Conservation (phyloP, 2,888 invertebrate genomes). For the Thelaira solivaga region DNA sequence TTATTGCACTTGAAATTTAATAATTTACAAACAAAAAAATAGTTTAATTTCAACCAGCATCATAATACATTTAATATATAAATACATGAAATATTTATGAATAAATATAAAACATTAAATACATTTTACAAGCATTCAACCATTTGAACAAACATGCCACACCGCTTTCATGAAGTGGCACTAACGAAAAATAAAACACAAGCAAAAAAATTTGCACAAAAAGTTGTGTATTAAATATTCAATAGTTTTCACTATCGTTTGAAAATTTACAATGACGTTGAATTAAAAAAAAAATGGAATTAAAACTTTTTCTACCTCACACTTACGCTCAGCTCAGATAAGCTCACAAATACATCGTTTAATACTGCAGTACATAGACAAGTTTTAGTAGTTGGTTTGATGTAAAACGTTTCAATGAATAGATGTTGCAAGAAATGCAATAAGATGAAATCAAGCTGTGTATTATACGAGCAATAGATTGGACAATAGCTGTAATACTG, state of each 20-base stretch:
- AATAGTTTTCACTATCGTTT: slow-evolving; percentile 63
- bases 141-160: slow-evolving; percentile 55
- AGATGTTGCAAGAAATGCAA: slow-evolving; percentile 30
- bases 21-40: not conserved
- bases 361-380: not conserved
- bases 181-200: slow-evolving; percentile 13
- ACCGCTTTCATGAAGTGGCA: slow-evolving; percentile 58
- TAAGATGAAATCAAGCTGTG: slow-evolving; percentile 20
- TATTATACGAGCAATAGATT: slow-evolving; percentile 12
- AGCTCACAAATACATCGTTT: not conserved
- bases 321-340: too few relatives aligned
- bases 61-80: slow-evolving; percentile 30
- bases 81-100: slow-evolving; percentile 25
- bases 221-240: slow-evolving; percentile 36
- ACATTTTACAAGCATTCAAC: slow-evolving; percentile 25
- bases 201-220: slow-evolving; percentile 3
- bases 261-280: slow-evolving; percentile 33
- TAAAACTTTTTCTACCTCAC: slow-evolving; percentile 8
- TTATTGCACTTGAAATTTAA: slow-evolving; percentile 28
- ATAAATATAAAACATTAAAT: slow-evolving; percentile 14
- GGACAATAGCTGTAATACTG: slow-evolving; percentile 13
- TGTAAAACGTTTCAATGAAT: not conserved
- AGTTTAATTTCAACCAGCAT: slow-evolving; percentile 6
- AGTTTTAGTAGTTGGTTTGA: not conserved
- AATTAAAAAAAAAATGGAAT: slow-evolving; percentile 15